Conservation (phyloP, 2,113 vertebrate species). For the Trochalopteron elliotii region DNA sequence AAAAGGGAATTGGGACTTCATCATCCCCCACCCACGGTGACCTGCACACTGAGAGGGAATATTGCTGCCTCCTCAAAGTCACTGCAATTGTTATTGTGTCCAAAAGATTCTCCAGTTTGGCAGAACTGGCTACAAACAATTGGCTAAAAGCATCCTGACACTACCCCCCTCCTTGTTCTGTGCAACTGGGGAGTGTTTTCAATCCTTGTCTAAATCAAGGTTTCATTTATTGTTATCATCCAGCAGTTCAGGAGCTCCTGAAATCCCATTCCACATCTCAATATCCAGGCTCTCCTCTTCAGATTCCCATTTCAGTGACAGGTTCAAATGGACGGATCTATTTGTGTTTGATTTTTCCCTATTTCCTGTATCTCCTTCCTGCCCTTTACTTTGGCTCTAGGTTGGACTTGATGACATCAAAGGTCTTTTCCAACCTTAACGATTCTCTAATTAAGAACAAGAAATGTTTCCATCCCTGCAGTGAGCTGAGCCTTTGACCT, state of each 20-base stretch:
- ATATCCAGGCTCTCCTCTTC: neutral
- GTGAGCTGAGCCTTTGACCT: neutral
- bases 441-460: neutral
- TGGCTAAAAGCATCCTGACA: neutral
- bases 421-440: neutral
- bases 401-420: neutral
- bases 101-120: neutral
- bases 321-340: neutral
- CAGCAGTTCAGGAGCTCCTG: neutral
- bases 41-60: constrained; percentile 4
- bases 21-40: constrained; percentile 40
- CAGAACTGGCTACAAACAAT: neutral
- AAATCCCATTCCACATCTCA: neutral
- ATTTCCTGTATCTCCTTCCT: neutral
- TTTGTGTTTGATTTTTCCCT: neutral
- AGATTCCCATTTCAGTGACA: neutral
- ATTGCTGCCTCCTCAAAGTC: constrained; percentile 21
- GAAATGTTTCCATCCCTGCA: neutral
- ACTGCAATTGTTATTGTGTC: neutral
- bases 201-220: neutral
- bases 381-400: neutral
- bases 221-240: neutral
- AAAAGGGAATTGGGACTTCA: neutral
- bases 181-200: neutral
- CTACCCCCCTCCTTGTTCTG: neutral